A percentile compares a stretch with the other conserved stretches of the same genome.
phyloP scores from a whole-genome alignment of 2,797 vertebrate genomes.

The Protosalanx chinensis region DNA sequence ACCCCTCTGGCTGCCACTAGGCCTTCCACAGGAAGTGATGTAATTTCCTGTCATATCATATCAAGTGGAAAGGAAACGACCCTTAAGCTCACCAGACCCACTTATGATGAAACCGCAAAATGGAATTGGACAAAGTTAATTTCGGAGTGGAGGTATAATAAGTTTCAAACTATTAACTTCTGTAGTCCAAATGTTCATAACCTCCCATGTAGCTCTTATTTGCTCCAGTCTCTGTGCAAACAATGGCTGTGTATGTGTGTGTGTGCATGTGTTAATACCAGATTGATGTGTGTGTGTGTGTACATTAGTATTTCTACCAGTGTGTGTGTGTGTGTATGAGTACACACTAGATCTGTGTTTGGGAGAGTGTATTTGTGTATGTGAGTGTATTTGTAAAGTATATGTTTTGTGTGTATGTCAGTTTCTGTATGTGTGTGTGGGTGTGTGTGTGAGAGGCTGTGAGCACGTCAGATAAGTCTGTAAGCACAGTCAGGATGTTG shows the following conservation, averaged over 20 bases:
- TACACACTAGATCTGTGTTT: constrained; percentile 4
- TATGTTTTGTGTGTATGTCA: no score
- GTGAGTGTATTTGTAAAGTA: neutral
- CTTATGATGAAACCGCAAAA: constrained; percentile 29
- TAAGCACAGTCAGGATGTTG: constrained; percentile 57
- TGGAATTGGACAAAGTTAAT: constrained; percentile 8
- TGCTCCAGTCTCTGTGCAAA: constrained; percentile 8
- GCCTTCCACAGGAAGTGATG: constrained; percentile 63
- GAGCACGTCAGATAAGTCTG: neutral
- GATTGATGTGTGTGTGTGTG: no score
- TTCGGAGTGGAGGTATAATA: constrained; percentile 27
- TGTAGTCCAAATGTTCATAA: neutral
- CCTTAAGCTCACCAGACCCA: constrained; percentile 57
- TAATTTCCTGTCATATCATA: constrained; percentile 70
- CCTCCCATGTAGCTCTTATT: neutral
- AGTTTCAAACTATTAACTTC: constrained; percentile 10
- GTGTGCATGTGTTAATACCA: constrained; percentile 17
- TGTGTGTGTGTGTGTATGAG: neutral
- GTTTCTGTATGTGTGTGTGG: constrained; percentile 18
- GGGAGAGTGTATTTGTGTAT: neutral
- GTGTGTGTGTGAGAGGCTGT: neutral
- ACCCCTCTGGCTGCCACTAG: constrained; percentile 34
- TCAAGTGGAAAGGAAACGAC: constrained; percentile 68
- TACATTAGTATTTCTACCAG: no score
- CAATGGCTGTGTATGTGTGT: constrained; percentile 1